Percentiles rank a stretch among this genome's conserved stretches.
These are phyloP conservation scores for Bergia sp. DNA, from an alignment of 92 coral and sea anemone genomes.

Conservation along the genomic window DNA sequence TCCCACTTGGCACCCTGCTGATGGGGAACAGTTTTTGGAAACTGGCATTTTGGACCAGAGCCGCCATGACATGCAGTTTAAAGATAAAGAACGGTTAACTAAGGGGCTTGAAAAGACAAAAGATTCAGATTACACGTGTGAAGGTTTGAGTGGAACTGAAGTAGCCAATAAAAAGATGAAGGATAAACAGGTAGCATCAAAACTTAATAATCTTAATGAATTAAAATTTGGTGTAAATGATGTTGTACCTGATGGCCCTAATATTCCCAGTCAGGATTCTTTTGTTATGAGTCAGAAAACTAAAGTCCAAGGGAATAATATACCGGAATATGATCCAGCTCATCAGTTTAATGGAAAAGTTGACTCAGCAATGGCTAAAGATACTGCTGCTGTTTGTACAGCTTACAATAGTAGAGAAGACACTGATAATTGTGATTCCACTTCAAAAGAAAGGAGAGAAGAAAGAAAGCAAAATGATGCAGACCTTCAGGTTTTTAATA, in stretches of 20 bases:
- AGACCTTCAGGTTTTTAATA: conserved; percentile 18
- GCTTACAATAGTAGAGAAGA: neutral
- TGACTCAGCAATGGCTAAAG: neutral
- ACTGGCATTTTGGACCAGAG: neutral
- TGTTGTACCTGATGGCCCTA: neutral
- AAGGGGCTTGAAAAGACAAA: neutral
- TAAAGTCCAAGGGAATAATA: neutral
- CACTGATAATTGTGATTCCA: neutral
- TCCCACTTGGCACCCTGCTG: neutral
- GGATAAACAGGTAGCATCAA: neutral
- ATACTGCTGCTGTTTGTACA: neutral
- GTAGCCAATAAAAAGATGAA: neutral
- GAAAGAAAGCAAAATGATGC: neutral
- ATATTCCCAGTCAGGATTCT: conserved; percentile 5
- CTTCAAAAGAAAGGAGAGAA: neutral
- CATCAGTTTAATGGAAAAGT: neutral
- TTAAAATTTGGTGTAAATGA: neutral
- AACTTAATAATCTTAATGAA: neutral
- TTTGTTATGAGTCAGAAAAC: neutral
- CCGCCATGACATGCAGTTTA: neutral
- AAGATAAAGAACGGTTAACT: neutral
- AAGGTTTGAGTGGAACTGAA: neutral
- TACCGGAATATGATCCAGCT: neutral
- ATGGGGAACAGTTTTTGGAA: neutral
- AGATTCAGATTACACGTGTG: neutral